phyloP scores from a whole-genome alignment of 2,113 vertebrate species.

The Mobula hypostoma region DNA sequence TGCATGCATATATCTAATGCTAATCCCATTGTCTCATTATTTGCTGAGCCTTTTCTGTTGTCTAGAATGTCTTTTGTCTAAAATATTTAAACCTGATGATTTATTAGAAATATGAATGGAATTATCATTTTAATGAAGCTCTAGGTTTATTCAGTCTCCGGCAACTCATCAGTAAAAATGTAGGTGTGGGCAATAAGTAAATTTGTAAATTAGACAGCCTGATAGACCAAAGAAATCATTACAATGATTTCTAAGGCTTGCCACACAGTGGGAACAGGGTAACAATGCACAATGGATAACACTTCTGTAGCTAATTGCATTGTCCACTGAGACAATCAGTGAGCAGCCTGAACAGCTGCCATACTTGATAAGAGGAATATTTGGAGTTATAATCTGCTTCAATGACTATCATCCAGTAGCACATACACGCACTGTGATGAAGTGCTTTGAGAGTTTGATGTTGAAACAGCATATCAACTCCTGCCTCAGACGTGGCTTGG shows the following conservation, averaged over 20 bases:
- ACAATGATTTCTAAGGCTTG: background rate
- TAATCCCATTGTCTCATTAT: background rate
- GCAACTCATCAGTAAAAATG: background rate
- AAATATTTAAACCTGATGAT: background rate
- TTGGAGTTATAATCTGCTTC: background rate
- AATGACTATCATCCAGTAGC: no score
- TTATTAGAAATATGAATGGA: slow-evolving; percentile 20
- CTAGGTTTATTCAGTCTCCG: background rate
- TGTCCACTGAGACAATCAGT: no score
- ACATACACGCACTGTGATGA: no score
- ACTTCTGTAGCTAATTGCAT: background rate
- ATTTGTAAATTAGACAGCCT: background rate
- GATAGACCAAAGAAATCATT: background rate
- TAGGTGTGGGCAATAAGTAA: background rate
- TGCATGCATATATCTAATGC: background rate
- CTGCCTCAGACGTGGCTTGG: no score
- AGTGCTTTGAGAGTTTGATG: no score
- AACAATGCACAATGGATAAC: background rate
- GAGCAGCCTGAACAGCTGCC: background rate
- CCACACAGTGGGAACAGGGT: background rate
- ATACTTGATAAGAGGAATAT: background rate
- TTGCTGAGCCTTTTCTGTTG: background rate
- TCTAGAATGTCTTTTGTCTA: background rate
- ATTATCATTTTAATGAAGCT: slow-evolving; percentile 13
- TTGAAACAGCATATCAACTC: no score